Base-by-base conservation (phyloP, 2,113 vertebrate species). In the Apistogramma diplotaenia region DNA sequence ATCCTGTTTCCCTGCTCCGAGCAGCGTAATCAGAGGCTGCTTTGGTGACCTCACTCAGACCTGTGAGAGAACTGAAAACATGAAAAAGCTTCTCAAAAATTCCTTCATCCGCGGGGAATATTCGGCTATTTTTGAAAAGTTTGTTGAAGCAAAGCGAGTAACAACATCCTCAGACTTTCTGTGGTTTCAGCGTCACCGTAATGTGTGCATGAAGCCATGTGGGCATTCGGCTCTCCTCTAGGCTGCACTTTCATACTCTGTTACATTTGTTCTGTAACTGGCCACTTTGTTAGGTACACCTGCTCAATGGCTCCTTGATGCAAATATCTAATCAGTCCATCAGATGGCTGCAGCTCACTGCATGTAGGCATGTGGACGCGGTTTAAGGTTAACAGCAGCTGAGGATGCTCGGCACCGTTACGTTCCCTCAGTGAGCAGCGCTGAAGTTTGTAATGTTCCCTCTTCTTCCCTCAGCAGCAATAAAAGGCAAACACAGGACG, bases 1-100 rank as follows among this genome's bases (percentile, higher is more conserved):
- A 40, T 84, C 86, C 78, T 74, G 71, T 87, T 87, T 84, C 76
- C 73, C 76, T 85, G 79, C 71, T 57, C 12, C 5, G 75, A 62
- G 33, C 37, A 9, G 73, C 19, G 84, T 37, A 58, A 82, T 75
- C 56, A 74, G 62, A 81, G 74, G 74, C 85, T 37, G 59, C 77
- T 6, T 51, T 46, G 25, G 31, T 85, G 87, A 89, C 84, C 87
- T 67, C 15, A 25, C 58, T 85, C 60, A 23, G 62, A 46, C 60
- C 53, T 37, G 58, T 3, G 55, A 76, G 56, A 61, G 13, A 62
- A 23, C 21, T 40, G 23, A 74, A 82, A 86, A 76, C 16, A 58
- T 4, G 9, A 67, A 61, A 58, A 74, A 61, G 35, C 60, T 59
- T 74, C 27, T 37, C 1, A 2, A 23, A 71, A 23, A 58, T 43